Percentiles rank a stretch among this genome's conserved stretches.
These are phyloP conservation scores for Drosophila kanekoi DNA, from an alignment of 2,888 invertebrate species.

Conservation along the genomic window DNA sequence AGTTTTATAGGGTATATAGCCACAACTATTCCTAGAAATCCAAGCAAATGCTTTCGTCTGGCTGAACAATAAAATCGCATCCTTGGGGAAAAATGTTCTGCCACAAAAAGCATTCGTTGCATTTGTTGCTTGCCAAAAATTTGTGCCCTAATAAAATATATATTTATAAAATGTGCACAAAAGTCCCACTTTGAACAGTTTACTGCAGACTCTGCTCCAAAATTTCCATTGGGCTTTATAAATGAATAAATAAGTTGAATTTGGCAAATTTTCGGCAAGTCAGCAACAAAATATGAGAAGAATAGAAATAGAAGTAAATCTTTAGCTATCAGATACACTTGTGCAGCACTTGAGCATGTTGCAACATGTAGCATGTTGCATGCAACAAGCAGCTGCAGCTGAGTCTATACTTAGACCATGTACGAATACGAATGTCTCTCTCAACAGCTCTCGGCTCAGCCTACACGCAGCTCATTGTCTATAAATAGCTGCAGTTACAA, in stretches of 20 bases:
- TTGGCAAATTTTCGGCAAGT: neutral
- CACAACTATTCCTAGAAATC: too few species aligned
- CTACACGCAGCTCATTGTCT: conserved; percentile 25
- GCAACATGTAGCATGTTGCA: conserved; percentile 11
- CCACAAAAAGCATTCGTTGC: conserved; percentile 17
- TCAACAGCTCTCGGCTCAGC: neutral
- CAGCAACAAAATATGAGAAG: conserved; percentile 2
- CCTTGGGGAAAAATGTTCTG: conserved; percentile 8
- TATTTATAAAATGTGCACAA: neutral
- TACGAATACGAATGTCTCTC: conserved; percentile 23
- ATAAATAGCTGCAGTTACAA: conserved; percentile 49
- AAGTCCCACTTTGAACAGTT: neutral
- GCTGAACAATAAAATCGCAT: conserved; percentile 7
- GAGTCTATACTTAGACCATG: conserved; percentile 29
- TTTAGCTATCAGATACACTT: neutral
- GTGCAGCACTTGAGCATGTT: neutral
- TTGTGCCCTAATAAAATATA: conserved; percentile 1
- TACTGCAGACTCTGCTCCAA: neutral
- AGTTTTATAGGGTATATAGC: neutral
- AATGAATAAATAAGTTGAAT: neutral
- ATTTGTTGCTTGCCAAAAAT: neutral
- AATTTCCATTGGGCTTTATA: conserved; percentile 2
- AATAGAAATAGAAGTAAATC: too few species aligned
- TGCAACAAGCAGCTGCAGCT: conserved; percentile 30
- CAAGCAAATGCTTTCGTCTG: conserved; percentile 1